These are phyloP conservation scores for Icerya purchasi DNA, from an alignment of 2,888 invertebrate genomes.

Conservation along the genomic window DNA sequence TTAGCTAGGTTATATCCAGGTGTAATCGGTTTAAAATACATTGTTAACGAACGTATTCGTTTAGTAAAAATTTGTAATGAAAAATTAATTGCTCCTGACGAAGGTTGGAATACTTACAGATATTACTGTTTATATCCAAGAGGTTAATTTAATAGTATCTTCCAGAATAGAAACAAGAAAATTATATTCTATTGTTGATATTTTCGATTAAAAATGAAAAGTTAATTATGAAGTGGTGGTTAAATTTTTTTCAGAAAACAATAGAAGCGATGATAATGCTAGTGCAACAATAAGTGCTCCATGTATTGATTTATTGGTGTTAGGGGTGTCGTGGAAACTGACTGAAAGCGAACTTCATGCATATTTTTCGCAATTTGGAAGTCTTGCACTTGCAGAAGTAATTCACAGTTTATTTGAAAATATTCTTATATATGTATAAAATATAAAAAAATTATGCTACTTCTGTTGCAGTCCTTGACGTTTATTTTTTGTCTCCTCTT, in stretches of 20 bases:
- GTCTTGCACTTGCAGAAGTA: conserved; percentile 62
- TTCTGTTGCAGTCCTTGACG: not conserved
- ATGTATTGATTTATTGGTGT: conserved; percentile 92
- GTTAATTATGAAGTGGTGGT: too few species aligned
- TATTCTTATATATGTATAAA: too few species aligned
- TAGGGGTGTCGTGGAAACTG: conserved; percentile 95
- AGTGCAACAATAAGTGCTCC: conserved; percentile 72
- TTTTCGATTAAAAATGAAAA: too few species aligned
- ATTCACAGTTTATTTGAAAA: too few species aligned
- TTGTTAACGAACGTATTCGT: conserved; percentile 72
- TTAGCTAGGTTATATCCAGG: conserved; percentile 93
- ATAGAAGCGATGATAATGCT: too few species aligned
- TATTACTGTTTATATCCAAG: conserved; percentile 38
- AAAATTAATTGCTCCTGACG: conserved; percentile 73
- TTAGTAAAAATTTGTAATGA: conserved; percentile 81
- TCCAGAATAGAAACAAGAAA: too few species aligned
- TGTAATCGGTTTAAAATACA: conserved; percentile 88
- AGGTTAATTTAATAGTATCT: too few species aligned
- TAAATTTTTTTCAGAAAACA: too few species aligned
- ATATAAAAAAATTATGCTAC: too few species aligned
- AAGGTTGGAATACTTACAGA: conserved; percentile 53
- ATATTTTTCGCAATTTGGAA: conserved; percentile 94
- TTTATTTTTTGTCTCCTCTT: too few species aligned
- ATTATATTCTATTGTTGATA: too few species aligned
- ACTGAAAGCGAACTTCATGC: conserved; percentile 84